Evolutionary conservation across 2,888 invertebrate genomes (phyloP).

Genomic region (Hypercompe scribonia): DNA sequence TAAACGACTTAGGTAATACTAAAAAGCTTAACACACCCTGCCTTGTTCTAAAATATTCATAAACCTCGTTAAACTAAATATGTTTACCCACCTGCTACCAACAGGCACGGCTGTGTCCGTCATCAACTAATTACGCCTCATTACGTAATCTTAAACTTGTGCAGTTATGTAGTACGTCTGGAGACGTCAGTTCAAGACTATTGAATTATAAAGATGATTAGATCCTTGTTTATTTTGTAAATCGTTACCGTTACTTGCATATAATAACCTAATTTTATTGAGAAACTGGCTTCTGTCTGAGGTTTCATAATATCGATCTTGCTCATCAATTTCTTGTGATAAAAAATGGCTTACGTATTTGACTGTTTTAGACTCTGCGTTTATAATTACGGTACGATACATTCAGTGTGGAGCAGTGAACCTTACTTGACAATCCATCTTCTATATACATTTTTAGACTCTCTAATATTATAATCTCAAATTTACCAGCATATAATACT

Average conservation of each 20-base stretch:
- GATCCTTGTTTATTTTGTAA: not conserved
- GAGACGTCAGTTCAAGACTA: not conserved
- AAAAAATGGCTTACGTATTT: no score
- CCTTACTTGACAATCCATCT: no score
- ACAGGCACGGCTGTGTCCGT: conserved; percentile 10
- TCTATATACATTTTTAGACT: not conserved
- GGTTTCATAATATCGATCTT: no score
- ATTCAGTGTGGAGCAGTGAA: no score
- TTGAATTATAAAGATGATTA: not conserved
- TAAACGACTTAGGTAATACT: conserved; percentile 1
- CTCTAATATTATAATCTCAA: not conserved
- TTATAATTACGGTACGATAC: no score
- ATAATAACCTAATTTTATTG: no score
- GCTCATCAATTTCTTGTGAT: not conserved
- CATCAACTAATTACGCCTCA: conserved; percentile 47
- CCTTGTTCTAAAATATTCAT: conserved; percentile 9
- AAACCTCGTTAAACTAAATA: conserved; percentile 60
- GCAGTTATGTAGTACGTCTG: not conserved
- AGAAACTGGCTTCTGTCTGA: no score
- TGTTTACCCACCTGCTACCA: conserved; percentile 14
- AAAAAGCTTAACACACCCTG: conserved; percentile 1
- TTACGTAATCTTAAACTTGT: conserved; percentile 30
- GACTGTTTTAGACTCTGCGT: no score
- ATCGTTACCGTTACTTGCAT: no score
- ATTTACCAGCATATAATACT: no score